Evolutionary conservation across 2,888 invertebrate genomes (phyloP), one percentile per base, ranked within the genome.

Genomic region (Ochropleura plecta): DNA sequence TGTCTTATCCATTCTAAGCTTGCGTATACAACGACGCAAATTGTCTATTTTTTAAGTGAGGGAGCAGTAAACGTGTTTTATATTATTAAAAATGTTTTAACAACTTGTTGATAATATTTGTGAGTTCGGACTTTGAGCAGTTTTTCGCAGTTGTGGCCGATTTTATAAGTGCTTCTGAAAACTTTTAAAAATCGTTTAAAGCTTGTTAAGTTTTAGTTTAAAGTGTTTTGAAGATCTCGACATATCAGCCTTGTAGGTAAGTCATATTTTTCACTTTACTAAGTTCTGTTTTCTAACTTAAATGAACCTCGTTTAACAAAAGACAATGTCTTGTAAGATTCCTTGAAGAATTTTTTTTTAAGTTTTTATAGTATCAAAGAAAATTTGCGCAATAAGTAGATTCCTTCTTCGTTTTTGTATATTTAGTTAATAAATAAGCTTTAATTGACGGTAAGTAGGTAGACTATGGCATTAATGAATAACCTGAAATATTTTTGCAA

Each of bases 131-230:
- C 44, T 46, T 66, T 49, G 18, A 6, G 10, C 16, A 53, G 9
- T 20, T 66, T 40, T 53, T 59, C 20, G 16, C n/a, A 42, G 62
- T 70, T 42, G 65, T 75, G 69, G 18, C 44, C n/a, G 30, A 51
- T 67, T 81, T 73, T 55, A 46, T 40, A 64, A 76, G 71, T 81
- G 78, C 16, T 79, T 53, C 5, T 10, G 62, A 51, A 78, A 73
- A 73, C 44, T 46, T 55, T 60, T 42, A 14, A 3, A 9, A 10
- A 40, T 18, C 7, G 16, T 57, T 75, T n/a, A 66, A 62, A 49
- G 18, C 20, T 73, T 46, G 12, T 0, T 6, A 76, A 70, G 55
- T 74, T 79, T 64, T 20, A 49, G 30, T 60, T 55, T 9, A 55
- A 51, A 63, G 51, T 60, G 77, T 51, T 7, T 51, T 30, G 16